These are phyloP conservation scores for Agrotis ipsilon DNA, from an alignment of 2,888 invertebrate genomes.

Conservation along the genomic window DNA sequence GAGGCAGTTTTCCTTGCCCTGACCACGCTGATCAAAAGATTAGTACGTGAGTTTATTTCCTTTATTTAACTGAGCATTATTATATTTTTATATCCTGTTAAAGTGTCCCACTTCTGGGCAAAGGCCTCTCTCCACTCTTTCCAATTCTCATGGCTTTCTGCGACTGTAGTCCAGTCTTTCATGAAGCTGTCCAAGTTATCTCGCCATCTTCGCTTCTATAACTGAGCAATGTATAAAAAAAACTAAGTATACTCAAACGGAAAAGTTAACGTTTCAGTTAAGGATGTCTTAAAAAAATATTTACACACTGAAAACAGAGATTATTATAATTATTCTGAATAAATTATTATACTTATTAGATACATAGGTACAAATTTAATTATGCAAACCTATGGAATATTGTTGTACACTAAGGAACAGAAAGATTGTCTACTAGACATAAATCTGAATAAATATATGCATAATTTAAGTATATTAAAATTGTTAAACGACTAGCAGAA, in stretches of 20 bases:
- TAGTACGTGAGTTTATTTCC: background rate
- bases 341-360: too few relatives aligned
- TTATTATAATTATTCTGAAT: too few relatives aligned
- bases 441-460: conserved; percentile 18
- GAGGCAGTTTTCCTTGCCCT: background rate
- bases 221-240: too few relatives aligned
- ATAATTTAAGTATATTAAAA: background rate
- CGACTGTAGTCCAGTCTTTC: too few relatives aligned
- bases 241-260: conserved; percentile 1
- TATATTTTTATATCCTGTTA: too few relatives aligned
- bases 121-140: too few relatives aligned
- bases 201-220: too few relatives aligned
- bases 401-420: background rate
- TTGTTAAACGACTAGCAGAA: conserved; percentile 7
- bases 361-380: background rate
- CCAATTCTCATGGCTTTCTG: too few relatives aligned
- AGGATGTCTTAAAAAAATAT: conserved; percentile 10
- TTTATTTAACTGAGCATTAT: background rate
- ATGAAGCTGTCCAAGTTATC: too few relatives aligned
- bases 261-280: conserved; percentile 15
- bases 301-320: background rate
- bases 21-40: conserved; percentile 20
- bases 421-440: background rate
- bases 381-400: background rate
- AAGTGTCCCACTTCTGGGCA: too few relatives aligned